Evolutionary conservation across 2,113 vertebrate genomes (phyloP).

Genomic region (Alces alces): DNA sequence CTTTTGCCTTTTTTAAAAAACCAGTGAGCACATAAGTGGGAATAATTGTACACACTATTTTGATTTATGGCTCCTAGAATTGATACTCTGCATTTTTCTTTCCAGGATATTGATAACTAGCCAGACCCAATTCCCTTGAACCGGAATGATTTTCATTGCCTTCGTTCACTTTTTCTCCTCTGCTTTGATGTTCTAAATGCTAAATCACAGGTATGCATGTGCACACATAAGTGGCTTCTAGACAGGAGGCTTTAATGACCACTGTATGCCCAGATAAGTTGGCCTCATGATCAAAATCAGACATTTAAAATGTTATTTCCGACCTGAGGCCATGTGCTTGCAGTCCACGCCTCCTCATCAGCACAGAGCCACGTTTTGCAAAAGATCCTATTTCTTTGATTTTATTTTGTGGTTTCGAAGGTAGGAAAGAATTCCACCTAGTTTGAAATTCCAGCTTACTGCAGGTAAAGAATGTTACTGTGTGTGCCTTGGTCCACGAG

Average conservation of each 20-base stretch:
- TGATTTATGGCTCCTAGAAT: constrained; percentile 64
- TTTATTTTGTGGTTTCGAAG: constrained; percentile 76
- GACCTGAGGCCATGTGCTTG: constrained; percentile 25
- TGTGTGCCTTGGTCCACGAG: constrained; percentile 37
- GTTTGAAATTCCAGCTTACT: constrained; percentile 72
- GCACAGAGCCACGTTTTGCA: constrained; percentile 15
- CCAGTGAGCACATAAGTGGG: constrained; percentile 41
- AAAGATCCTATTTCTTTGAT: constrained; percentile 72
- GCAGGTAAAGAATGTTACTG: constrained; percentile 72
- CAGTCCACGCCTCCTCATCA: constrained; percentile 6
- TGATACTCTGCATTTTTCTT: constrained; percentile 50
- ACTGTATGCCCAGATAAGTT: not conserved
- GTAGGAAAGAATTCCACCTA: constrained; percentile 74
- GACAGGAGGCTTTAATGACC: not conserved
- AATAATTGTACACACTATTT: constrained; percentile 28
- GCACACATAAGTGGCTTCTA: not conserved
- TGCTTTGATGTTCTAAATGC: constrained; percentile 2
- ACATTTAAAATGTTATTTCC: constrained; percentile 49
- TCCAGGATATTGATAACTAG: constrained; percentile 38
- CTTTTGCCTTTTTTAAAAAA: constrained; percentile 39
- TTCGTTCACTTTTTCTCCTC: not conserved
- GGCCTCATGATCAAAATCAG: constrained; percentile 61
- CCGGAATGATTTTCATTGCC: not conserved
- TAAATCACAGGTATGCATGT: not conserved
- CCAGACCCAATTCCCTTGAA: not conserved